These are phyloP conservation scores for Noctua comes DNA, from an alignment of 2,888 invertebrate species.

Conservation along the genomic window DNA sequence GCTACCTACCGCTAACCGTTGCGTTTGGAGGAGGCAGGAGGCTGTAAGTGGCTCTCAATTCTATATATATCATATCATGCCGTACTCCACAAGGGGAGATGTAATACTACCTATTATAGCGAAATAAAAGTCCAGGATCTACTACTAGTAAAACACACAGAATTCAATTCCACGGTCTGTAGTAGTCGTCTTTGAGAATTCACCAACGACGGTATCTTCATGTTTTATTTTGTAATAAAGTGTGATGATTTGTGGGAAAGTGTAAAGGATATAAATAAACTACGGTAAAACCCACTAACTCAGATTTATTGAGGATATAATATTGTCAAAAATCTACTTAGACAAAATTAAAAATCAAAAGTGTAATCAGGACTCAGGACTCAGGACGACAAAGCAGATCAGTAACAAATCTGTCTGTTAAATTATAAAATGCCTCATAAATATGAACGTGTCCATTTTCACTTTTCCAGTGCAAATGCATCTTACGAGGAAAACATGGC, in stretches of 20 bases:
- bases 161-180: neutral
- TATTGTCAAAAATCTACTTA: neutral
- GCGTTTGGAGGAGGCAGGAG: conserved; percentile 83
- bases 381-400: neutral
- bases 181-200: too few relatives aligned
- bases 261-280: neutral
- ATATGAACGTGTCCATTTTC: conserved; percentile 7
- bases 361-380: neutral
- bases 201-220: neutral
- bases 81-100: neutral
- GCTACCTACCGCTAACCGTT: conserved; percentile 78
- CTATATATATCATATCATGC: neutral
- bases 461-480: conserved; percentile 83
- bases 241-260: conserved; percentile 1
- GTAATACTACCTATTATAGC: too few relatives aligned
- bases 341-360: neutral
- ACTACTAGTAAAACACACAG: too few relatives aligned
- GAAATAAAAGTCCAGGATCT: too few relatives aligned
- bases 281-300: conserved; percentile 11
- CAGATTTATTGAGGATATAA: conserved; percentile 4
- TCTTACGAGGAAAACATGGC: conserved; percentile 86
- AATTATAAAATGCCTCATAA: neutral
- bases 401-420: neutral
- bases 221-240: neutral
- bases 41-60: conserved; percentile 77